Evolutionary conservation across 2,113 vertebrate genomes (phyloP).

Genomic region (Hystrix cristata): DNA sequence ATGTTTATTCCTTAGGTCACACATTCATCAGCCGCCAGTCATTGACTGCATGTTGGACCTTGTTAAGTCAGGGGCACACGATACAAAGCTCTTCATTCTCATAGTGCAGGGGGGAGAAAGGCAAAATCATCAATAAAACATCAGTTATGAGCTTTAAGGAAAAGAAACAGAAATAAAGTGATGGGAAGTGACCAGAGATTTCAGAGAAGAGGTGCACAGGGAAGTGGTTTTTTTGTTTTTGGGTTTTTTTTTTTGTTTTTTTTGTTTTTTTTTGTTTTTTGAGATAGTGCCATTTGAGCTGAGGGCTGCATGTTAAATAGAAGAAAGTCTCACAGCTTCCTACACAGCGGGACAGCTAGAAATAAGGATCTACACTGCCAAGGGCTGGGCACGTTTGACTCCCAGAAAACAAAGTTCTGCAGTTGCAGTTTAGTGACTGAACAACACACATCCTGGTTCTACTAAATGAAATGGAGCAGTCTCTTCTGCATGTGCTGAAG

Average conservation of each 20-base stretch:
- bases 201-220: neutral
- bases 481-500: neutral
- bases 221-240: neutral
- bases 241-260: no score
- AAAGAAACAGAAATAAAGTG: neutral
- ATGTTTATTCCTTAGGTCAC: neutral
- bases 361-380: neutral
- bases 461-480: neutral
- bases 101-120: neutral
- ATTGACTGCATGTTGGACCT: neutral
- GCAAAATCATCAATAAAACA: neutral
- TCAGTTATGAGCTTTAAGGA: neutral
- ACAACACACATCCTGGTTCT: neutral
- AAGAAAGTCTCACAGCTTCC: neutral
- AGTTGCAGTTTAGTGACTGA: neutral
- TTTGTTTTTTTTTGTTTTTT: no score
- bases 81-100: neutral
- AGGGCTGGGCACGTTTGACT: neutral
- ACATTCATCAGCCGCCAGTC: neutral
- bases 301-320: neutral
- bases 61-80: neutral
- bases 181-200: neutral
- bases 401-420: neutral
- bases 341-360: neutral
- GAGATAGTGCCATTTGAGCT: neutral